Base-by-base conservation (phyloP, 2,113 vertebrate species). In the Cryptotis parvus region DNA sequence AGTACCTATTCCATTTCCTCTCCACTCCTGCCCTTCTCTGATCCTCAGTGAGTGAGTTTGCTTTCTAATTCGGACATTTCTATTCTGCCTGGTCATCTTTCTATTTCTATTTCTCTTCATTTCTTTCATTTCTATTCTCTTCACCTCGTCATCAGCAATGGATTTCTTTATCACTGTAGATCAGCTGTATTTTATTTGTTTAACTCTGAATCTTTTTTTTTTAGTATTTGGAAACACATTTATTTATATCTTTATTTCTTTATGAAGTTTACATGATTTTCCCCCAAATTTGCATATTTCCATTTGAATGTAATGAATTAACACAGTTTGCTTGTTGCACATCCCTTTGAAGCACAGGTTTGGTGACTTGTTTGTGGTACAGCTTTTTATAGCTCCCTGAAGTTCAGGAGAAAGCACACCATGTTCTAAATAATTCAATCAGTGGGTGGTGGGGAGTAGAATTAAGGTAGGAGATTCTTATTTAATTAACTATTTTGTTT, bases 341-440 rank as follows among this genome's bases (percentile, higher is more conserved):
- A 4, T 39, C n/a, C 37, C 27, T 77, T 92, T 63, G 65, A 88
- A 93, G 55, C 84, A 16, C 29, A 81, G 55, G 20, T 92, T 89
- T 43, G 49, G 33, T 74, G 79, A 39, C 65, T 89, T 90, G 87
- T 89, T 90, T 93, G 33, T 87, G 77, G 69, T 72, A 91, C 77
- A 91, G 74, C 73, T 77, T 92, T 87, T 94, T n/a, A 58, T 74
- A 84, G 12, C 65, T 82, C 74, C 55, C 82, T 76, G 61, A 83
- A 84, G 73, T 94, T 86, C 75, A 81, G 52, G 49, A 49, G 77
- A 93, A 93, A 96, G 91, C 73, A 78, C 84, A 95, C 29, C 66
- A 29, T 92, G 89, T 95, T 95, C 84, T 91, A 81, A 94, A 72
- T 92, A 95, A 96, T 91, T 92, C 49, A 92, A 41, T 92, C 61